Evolutionary conservation across 2,888 invertebrate species (phyloP).

Genomic region (Cerastis leucographa): DNA sequence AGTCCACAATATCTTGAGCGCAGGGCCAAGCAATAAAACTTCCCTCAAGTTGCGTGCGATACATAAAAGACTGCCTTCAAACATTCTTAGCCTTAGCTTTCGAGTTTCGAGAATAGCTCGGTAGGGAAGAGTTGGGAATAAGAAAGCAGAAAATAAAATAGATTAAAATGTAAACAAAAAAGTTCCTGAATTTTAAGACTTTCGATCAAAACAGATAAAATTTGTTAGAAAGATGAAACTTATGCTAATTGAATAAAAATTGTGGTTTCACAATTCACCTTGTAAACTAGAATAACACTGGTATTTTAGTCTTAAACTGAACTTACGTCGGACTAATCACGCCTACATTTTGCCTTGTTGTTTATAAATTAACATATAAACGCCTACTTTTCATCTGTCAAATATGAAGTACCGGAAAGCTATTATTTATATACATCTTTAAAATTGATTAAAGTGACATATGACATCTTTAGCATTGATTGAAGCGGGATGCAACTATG

Average conservation of each 20-base stretch:
- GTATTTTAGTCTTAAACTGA: no score
- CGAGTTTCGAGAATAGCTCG: neutral
- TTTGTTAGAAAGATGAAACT: neutral
- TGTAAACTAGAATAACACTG: neutral
- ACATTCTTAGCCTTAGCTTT: constrained; percentile 35
- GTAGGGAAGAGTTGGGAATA: neutral
- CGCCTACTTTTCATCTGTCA: no score
- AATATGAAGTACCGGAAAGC: no score
- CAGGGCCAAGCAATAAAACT: constrained; percentile 55
- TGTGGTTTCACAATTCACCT: neutral
- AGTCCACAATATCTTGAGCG: constrained; percentile 53
- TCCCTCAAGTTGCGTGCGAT: constrained; percentile 63
- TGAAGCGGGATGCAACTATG: no score
- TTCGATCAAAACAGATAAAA: neutral
- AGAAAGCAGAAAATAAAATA: constrained; percentile 1
- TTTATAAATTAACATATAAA: no score
- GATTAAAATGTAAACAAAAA: neutral
- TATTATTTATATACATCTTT: no score
- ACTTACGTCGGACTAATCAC: no score
- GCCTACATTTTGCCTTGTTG: no score
- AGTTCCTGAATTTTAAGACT: neutral
- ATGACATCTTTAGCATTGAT: no score
- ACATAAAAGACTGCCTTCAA: constrained; percentile 68
- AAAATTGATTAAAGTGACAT: no score
- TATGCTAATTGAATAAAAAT: neutral